These are phyloP conservation scores for Cordilura impudica DNA, from an alignment of 2,888 invertebrate genomes.

Conservation along the genomic window DNA sequence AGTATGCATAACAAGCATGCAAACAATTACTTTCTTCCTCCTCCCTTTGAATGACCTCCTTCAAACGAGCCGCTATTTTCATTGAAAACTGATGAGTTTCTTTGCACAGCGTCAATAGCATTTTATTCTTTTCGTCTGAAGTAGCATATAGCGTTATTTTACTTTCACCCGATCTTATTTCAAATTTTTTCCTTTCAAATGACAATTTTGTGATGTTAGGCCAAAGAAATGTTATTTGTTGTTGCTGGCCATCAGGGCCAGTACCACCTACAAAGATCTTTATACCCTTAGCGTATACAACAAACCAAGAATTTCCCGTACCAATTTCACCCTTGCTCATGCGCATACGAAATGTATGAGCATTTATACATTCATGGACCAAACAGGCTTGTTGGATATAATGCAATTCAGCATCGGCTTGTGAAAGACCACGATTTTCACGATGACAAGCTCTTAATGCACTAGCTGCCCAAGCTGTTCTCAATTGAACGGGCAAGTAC, in stretches of 20 bases:
- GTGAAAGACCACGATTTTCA: constrained; percentile 87
- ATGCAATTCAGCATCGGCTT: constrained; percentile 89
- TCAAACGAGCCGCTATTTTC: constrained; percentile 91
- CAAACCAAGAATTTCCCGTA: constrained; percentile 90
- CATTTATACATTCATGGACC: constrained; percentile 90
- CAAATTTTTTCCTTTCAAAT: constrained; percentile 98
- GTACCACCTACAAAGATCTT: constrained; percentile 86
- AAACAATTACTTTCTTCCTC: constrained; percentile 87
- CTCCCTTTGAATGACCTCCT: constrained; percentile 89
- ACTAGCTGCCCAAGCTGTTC: constrained; percentile 79
- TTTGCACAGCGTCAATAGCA: constrained; percentile 90
- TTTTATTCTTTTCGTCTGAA: constrained; percentile 95
- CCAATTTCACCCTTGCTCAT: constrained; percentile 86
- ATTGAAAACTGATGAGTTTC: constrained; percentile 97
- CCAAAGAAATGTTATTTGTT: constrained; percentile 93
- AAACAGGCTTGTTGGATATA: constrained; percentile 94
- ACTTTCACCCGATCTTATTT: constrained; percentile 93
- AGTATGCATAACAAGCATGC: constrained; percentile 86
- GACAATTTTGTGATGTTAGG: constrained; percentile 96
- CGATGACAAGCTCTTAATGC: constrained; percentile 87
- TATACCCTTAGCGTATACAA: constrained; percentile 94
- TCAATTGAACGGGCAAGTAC: constrained; percentile 87
- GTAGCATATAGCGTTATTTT: constrained; percentile 93
- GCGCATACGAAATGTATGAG: constrained; percentile 91
- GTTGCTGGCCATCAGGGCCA: constrained; percentile 78